A percentile compares a stretch with the other conserved stretches of the same genome.
phyloP scores from a whole-genome alignment of 2,113 vertebrate species.

The Chroicocephalus ridibundus region DNA sequence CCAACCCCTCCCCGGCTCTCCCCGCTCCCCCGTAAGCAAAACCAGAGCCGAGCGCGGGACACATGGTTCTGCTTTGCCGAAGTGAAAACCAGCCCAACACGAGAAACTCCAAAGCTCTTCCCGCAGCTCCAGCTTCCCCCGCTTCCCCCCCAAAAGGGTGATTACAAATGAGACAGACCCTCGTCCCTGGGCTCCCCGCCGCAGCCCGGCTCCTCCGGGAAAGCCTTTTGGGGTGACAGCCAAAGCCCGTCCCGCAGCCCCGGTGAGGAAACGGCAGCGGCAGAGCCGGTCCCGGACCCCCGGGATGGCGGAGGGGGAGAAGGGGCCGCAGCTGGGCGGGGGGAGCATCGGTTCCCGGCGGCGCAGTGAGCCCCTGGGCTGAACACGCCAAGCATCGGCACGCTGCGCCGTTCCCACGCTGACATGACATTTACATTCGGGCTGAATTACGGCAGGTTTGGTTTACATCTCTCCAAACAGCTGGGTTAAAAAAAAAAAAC shows the following conservation, averaged over 20 bases:
- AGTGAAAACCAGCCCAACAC: background rate
- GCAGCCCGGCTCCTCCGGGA: background rate
- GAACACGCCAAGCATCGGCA: background rate
- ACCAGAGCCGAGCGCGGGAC: background rate
- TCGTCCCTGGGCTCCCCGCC: rapidly evolving
- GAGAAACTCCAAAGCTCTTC: background rate
- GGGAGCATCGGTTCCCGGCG: background rate
- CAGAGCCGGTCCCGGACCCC: rapidly evolving
- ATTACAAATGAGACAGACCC: background rate
- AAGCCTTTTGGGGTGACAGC: background rate
- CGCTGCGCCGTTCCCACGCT: background rate
- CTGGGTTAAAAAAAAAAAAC: background rate
- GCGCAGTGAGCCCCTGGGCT: background rate
- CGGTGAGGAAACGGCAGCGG: rapidly evolving
- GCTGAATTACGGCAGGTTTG: background rate
- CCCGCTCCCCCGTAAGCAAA: background rate
- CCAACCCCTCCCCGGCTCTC: background rate
- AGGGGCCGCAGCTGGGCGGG: rapidly evolving
- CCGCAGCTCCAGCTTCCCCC: background rate
- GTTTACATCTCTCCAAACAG: background rate
- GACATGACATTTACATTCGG: background rate
- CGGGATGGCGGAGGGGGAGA: background rate
- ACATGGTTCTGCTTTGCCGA: conserved; percentile 40
- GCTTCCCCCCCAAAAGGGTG: rapidly evolving
- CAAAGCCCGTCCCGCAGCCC: background rate